Evolutionary conservation across 2,888 invertebrate genomes (phyloP).

Genomic region (Scelioninae gen. 1): DNA sequence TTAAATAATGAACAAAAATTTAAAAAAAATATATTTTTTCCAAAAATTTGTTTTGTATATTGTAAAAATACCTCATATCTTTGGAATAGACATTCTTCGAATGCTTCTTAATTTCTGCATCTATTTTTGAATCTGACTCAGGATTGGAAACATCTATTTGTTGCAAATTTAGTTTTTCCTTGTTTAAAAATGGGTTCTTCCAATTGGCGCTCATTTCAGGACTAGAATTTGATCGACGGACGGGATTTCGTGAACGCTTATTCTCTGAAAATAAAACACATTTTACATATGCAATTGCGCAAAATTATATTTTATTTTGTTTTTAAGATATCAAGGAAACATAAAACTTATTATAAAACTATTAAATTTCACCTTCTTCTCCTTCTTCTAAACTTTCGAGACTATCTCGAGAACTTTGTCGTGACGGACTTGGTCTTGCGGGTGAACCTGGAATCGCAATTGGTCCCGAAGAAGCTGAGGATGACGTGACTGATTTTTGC

Average conservation of each 20-base stretch:
- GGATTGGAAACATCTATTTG: constrained; percentile 75
- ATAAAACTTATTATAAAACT: not conserved
- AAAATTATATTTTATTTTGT: too few relatives aligned
- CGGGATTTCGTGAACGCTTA: constrained; percentile 90
- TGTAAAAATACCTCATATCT: constrained; percentile 90
- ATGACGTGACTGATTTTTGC: constrained; percentile 76
- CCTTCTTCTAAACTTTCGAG: constrained; percentile 86
- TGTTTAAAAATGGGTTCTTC: constrained; percentile 89
- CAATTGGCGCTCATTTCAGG: constrained; percentile 96
- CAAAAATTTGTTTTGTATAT: too few relatives aligned
- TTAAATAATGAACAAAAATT: too few relatives aligned
- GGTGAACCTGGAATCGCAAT: constrained; percentile 85
- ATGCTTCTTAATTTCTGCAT: constrained; percentile 87
- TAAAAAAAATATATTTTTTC: too few relatives aligned
- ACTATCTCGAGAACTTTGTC: constrained; percentile 86
- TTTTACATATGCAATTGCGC: not conserved
- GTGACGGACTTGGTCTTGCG: constrained; percentile 84
- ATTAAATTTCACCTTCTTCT: constrained; percentile 78
- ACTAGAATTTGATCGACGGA: constrained; percentile 94
- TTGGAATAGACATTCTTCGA: constrained; percentile 88
- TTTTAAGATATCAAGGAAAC: too few relatives aligned
- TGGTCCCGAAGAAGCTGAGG: constrained; percentile 82
- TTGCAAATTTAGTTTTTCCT: constrained; percentile 83
- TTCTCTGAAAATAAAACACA: constrained; percentile 75
- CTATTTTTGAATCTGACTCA: constrained; percentile 79